Conservation (phyloP, 2,797 vertebrate genomes). For the Cryptoblepharus egeriae region DNA sequence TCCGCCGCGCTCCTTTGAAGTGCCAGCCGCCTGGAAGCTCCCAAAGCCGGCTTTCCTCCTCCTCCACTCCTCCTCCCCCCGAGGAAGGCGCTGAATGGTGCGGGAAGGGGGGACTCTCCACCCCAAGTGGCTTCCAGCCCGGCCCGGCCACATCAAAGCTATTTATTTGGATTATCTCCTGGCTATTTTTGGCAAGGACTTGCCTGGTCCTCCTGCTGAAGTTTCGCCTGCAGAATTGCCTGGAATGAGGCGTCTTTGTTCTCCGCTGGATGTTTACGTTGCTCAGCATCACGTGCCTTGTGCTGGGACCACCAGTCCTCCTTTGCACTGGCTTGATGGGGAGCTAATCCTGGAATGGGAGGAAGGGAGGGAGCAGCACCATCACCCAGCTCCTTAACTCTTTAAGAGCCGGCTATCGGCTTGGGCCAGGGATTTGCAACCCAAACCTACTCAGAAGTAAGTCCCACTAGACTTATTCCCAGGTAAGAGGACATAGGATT, state of each 20-base stretch:
- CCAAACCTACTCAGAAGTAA: no score
- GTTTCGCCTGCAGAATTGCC: slow-evolving; percentile 78
- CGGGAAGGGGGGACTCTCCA: slow-evolving; percentile 25
- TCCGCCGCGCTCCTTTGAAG: slow-evolving; percentile 33
- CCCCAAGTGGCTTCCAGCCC: slow-evolving; percentile 49
- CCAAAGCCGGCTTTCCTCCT: slow-evolving; percentile 19
- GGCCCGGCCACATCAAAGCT: slow-evolving; percentile 61
- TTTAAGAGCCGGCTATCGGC: slow-evolving; percentile 61
- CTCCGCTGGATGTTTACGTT: slow-evolving; percentile 73
- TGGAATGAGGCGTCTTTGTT: slow-evolving; percentile 73
- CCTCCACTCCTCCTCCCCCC: slow-evolving; percentile 33
- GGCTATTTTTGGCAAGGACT: slow-evolving; percentile 64
- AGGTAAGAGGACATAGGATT: no score
- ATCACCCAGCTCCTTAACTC: slow-evolving; percentile 73
- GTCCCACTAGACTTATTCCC: no score
- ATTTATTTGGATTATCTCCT: slow-evolving; percentile 72
- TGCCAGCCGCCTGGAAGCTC: slow-evolving; percentile 43
- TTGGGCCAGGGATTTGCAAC: no score
- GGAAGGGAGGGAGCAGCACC: slow-evolving; percentile 32
- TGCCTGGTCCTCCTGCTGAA: slow-evolving; percentile 67
- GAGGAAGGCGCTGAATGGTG: slow-evolving; percentile 21
- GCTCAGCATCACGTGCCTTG: slow-evolving; percentile 69
- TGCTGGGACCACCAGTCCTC: slow-evolving; percentile 52
- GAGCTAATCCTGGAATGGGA: slow-evolving; percentile 69
- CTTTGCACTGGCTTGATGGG: slow-evolving; percentile 68